These are phyloP conservation scores for Isoperla grammatica DNA, from an alignment of 2,888 invertebrate genomes.

Conservation along the genomic window DNA sequence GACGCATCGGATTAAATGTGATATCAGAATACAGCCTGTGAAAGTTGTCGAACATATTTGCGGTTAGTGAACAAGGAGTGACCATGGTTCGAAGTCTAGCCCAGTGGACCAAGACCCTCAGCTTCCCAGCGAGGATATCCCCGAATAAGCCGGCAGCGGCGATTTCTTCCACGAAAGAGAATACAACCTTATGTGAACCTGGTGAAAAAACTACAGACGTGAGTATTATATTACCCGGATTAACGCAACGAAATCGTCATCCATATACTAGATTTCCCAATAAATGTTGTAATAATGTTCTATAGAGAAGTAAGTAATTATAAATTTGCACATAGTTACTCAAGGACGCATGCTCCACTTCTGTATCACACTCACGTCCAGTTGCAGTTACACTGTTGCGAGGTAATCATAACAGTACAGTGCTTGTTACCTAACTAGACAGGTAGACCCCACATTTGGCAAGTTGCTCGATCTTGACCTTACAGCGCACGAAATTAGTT, in stretches of 20 bases:
- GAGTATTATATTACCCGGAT: background rate
- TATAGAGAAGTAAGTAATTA: no score
- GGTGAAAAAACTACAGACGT: slow-evolving; percentile 5
- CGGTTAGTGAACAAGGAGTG: background rate
- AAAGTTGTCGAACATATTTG: background rate
- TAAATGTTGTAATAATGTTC: no score
- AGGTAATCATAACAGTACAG: no score
- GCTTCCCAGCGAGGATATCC: slow-evolving; percentile 79
- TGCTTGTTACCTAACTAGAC: no score
- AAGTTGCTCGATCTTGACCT: no score
- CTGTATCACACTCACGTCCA: no score
- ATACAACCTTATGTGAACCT: slow-evolving; percentile 2
- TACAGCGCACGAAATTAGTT: no score
- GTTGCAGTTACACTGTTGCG: no score
- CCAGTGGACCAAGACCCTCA: slow-evolving; percentile 87
- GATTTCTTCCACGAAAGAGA: background rate
- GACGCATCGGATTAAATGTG: background rate
- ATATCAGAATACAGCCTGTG: background rate
- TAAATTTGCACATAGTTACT: no score
- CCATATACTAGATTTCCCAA: no score
- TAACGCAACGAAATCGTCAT: background rate
- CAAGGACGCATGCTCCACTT: no score
- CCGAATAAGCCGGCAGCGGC: slow-evolving; percentile 57
- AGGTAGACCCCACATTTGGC: no score
- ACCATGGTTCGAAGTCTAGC: slow-evolving; percentile 79